Conservation (phyloP, 2,888 invertebrate species). For the Nycteola revayana region DNA sequence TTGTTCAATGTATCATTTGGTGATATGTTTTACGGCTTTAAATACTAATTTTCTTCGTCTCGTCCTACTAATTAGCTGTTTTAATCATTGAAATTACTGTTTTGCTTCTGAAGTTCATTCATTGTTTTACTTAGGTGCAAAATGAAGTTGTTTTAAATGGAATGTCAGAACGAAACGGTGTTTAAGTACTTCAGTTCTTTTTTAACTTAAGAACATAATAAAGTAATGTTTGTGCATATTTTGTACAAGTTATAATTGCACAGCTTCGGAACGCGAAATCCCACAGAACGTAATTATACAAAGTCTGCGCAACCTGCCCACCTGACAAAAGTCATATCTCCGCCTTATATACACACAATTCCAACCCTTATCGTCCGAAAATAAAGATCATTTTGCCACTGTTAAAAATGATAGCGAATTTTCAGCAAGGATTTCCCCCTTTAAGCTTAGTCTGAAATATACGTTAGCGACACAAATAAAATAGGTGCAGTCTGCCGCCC, state of each 20-base stretch:
- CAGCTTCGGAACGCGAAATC: constrained; percentile 47
- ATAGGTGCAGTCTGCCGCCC: constrained; percentile 63
- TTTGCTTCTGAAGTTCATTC: too few species aligned
- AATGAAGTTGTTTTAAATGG: too few species aligned
- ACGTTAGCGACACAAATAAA: constrained; percentile 63
- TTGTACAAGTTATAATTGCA: constrained; percentile 54
- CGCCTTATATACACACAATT: constrained; percentile 25
- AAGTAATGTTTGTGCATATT: constrained; percentile 1
- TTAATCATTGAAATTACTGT: too few species aligned
- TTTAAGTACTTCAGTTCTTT: too few species aligned
- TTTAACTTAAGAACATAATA: too few species aligned
- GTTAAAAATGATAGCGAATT: constrained; percentile 33
- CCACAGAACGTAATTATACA: constrained; percentile 60
- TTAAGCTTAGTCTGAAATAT: constrained; percentile 62
- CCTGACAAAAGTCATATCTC: constrained; percentile 42
- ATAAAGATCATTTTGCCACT: constrained; percentile 38
- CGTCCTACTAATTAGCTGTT: too few species aligned
- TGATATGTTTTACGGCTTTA: too few species aligned
- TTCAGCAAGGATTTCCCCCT: constrained; percentile 61
- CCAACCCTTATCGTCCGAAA: constrained; percentile 25
- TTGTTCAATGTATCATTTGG: too few species aligned
- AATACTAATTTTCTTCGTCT: too few species aligned
- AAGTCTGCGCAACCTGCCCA: constrained; percentile 57
- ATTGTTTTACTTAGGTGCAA: too few species aligned
- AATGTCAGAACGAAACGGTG: too few species aligned